A percentile compares a stretch with the other conserved stretches of the same genome.
These are phyloP conservation scores for Drosophila gunungcola DNA, from an alignment of 1,140 invertebrate genomes.

Conservation along the genomic window DNA sequence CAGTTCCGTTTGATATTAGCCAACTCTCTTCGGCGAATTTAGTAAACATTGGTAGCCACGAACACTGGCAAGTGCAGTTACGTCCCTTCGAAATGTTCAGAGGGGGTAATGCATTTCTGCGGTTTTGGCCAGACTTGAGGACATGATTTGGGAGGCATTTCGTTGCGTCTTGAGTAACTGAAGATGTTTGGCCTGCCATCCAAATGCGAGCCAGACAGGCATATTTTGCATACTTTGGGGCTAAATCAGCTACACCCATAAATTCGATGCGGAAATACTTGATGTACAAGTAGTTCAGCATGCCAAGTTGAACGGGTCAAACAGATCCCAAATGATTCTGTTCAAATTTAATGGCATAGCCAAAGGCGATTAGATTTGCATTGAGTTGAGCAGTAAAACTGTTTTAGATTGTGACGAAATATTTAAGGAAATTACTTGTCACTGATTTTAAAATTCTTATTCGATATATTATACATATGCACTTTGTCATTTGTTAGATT, in stretches of 20 bases:
- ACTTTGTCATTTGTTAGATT: no score
- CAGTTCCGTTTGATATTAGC: conserved; percentile 81
- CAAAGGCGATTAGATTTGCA: conserved; percentile 27
- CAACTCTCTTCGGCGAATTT: conserved; percentile 70
- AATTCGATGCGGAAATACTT: conserved; percentile 44
- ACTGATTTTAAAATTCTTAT: no score
- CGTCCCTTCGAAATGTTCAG: conserved; percentile 2
- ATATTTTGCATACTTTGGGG: conserved; percentile 47
- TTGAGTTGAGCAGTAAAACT: not conserved
- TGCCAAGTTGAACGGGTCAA: conserved; percentile 4
- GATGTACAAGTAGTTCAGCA: conserved; percentile 4
- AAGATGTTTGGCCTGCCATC: conserved; percentile 53
- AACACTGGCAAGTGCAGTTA: conserved; percentile 45
- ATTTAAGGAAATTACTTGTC: no score
- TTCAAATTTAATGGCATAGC: conserved; percentile 27
- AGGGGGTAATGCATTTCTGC: conserved; percentile 73
- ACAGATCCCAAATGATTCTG: conserved; percentile 29
- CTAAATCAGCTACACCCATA: conserved; percentile 26
- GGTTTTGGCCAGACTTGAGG: conserved; percentile 46
- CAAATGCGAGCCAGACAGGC: conserved; percentile 17
- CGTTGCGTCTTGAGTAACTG: conserved; percentile 35
- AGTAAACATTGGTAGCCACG: conserved; percentile 51
- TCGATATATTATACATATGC: no score
- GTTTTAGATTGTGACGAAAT: not conserved
- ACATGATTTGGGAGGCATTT: conserved; percentile 20